These are phyloP conservation scores for Lobophora halterata DNA, from an alignment of 2,888 invertebrate genomes.

Conservation along the genomic window DNA sequence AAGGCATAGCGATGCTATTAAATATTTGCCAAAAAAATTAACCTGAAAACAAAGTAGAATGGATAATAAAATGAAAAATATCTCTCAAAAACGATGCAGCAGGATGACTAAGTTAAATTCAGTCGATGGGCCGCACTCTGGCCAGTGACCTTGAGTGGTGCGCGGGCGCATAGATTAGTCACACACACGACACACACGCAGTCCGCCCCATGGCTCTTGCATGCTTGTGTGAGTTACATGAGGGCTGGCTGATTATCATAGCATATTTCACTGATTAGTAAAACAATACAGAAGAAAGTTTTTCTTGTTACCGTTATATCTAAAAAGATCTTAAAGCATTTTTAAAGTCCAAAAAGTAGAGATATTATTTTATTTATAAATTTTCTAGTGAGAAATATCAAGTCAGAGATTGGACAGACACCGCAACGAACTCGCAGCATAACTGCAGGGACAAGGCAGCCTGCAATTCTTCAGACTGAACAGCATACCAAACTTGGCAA, in stretches of 20 bases:
- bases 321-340: no score
- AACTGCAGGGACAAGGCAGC: no score
- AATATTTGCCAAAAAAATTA: no score
- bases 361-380: no score
- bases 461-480: no score
- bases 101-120: conserved; percentile 58
- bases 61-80: conserved; percentile 2
- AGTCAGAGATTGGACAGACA: no score
- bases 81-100: conserved; percentile 35
- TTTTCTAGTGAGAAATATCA: no score
- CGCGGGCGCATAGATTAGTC: conserved; percentile 65
- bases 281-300: conserved; percentile 15
- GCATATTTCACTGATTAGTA: conserved; percentile 29
- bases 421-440: no score
- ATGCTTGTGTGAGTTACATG: conserved; percentile 34
- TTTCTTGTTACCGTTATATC: no score
- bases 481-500: no score
- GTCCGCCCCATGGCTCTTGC: conserved; percentile 31
- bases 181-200: conserved; percentile 43
- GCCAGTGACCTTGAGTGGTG: conserved; percentile 70
- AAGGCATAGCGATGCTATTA: no score
- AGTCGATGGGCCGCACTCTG: conserved; percentile 60
- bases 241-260: conserved; percentile 40
- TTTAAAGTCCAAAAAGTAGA: no score
- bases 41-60: neutral